Evolutionary conservation across 2,888 invertebrate species (phyloP).

Genomic region (Stenotaenia linearis): DNA sequence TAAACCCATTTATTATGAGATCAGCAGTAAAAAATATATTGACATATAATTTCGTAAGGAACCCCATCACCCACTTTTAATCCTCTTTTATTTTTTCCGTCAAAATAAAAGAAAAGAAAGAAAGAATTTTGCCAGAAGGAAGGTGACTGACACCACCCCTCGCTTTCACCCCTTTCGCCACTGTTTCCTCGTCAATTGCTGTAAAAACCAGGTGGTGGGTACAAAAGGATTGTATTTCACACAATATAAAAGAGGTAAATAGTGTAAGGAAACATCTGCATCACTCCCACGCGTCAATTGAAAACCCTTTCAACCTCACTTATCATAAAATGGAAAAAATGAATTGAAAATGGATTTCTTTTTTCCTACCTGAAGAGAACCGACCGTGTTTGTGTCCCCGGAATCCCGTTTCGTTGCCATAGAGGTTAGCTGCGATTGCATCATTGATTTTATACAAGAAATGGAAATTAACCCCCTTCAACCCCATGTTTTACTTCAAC

Average conservation of each 20-base stretch:
- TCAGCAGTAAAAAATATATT: no score
- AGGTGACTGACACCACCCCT: not conserved
- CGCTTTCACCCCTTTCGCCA: not conserved
- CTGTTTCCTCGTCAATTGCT: not conserved
- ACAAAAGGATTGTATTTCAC: not conserved
- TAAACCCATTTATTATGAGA: no score
- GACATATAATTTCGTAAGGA: no score
- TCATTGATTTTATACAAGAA: not conserved
- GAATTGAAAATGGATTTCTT: not conserved
- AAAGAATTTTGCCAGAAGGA: not conserved
- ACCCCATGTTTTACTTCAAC: constrained; percentile 2
- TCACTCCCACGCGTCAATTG: not conserved
- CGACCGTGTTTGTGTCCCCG: not conserved
- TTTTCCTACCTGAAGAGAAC: not conserved
- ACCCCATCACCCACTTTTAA: not conserved
- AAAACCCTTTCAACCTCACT: not conserved
- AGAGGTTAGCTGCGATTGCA: not conserved
- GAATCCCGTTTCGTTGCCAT: not conserved
- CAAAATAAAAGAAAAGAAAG: not conserved
- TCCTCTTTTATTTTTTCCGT: not conserved
- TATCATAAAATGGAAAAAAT: not conserved
- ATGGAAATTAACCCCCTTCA: not conserved
- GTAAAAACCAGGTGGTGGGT: not conserved
- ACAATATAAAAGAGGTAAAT: not conserved
- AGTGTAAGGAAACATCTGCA: not conserved